These are phyloP conservation scores for Papilio gigon DNA, from an alignment of 2,888 invertebrate species.

Conservation along the genomic window DNA sequence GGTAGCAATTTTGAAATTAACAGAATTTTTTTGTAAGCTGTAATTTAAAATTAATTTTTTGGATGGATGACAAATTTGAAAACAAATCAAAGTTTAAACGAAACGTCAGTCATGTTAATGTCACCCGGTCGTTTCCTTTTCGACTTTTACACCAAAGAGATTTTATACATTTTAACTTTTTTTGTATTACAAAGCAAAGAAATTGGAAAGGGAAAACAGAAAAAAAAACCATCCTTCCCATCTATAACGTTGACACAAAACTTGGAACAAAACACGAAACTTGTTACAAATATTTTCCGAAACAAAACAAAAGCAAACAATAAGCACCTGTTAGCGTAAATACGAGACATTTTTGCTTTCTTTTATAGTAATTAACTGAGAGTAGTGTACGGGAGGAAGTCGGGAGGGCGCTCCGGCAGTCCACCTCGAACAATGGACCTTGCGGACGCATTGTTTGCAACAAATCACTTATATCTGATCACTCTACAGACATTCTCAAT, in stretches of 20 bases:
- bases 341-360: conserved; percentile 33
- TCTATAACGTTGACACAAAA: not conserved
- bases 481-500: conserved; percentile 13
- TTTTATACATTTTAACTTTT: not conserved
- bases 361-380: conserved; percentile 38
- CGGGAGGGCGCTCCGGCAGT: not conserved
- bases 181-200: not conserved
- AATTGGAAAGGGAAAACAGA: not conserved
- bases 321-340: conserved; percentile 34
- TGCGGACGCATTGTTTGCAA: conserved; percentile 33
- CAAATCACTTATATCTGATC: conserved; percentile 39
- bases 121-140: not conserved
- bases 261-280: not conserved
- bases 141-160: not conserved
- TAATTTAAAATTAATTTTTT: conserved; percentile 5
- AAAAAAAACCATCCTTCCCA: not conserved
- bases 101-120: conserved; percentile 11
- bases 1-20: conserved; percentile 30
- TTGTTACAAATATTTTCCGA: conserved; percentile 23
- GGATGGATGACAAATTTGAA: conserved; percentile 17
- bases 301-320: conserved; percentile 30
- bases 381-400: not conserved
- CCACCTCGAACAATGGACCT: conserved; percentile 36
- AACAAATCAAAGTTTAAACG: not conserved
- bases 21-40: conserved; percentile 29